Evolutionary conservation across 2,888 invertebrate genomes (phyloP), one percentile per base, ranked within the genome.

Genomic region (Temnothorax unifasciatus): DNA sequence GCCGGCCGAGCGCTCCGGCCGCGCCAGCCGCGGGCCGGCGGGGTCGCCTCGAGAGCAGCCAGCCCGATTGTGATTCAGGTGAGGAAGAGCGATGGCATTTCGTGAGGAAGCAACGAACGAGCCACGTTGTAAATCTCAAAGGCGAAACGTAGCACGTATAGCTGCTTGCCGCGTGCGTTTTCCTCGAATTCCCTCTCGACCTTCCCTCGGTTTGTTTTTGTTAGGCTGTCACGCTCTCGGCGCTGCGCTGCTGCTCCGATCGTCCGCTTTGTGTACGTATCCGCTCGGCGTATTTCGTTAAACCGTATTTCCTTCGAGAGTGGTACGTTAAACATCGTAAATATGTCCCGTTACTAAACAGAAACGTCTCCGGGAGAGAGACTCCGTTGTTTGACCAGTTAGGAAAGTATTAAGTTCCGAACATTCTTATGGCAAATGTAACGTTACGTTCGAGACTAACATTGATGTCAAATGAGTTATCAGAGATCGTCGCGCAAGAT

Each of bases 191-290:
- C n/a, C 64, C 41, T 18, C 34, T 69, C 69, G 41, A 63, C 73
- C 64, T 61, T 74, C 64, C n/a, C 44, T 47, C 57, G 44, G 18
- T 54, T 79, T 79, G 73, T 79, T 79, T 79, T 79, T 47, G 44
- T 79, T 41, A 29, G 71, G 73, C 71, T 69, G 44, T 79, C 52
- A 57, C 77, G 73, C 71, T 77, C 77, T 54, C 71, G 34, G 34
- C 6, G 6, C 6, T 34, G 34, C 71, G 34, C 6, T 1, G 6
- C 6, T 34, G 34, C 34, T 34, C 6, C 34, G 34, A 34, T 4
- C 34, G 47, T 57, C 38, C 38, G 63, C 34, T 64, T 64, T 50
- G 47, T 68, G 13, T 69, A 69, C 4, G 41, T 29, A 29, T 41
- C 11, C 18, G 52, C 21, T 71, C 41, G 41, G 13, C n/a, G 41